These are phyloP conservation scores for Oophaga pumilio DNA, from an alignment of 2,113 vertebrate species.

Conservation along the genomic window DNA sequence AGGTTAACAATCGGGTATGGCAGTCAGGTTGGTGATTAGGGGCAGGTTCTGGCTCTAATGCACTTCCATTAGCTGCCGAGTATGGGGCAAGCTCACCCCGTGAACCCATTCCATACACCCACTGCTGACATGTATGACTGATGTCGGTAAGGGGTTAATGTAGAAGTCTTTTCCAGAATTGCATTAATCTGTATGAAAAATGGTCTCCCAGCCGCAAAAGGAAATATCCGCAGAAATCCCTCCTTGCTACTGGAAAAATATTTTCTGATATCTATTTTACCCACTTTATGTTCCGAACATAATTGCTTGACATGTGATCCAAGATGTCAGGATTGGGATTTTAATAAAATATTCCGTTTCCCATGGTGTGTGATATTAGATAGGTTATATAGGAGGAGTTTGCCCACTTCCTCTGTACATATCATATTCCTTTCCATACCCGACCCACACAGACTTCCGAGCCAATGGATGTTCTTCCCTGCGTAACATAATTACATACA, in stretches of 20 bases:
- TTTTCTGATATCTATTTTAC: not conserved
- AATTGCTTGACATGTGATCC: not conserved
- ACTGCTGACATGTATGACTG: too few species aligned
- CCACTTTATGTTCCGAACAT: not conserved
- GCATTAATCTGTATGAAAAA: not conserved
- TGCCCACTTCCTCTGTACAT: constrained; percentile 39
- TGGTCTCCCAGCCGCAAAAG: not conserved
- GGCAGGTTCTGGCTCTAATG: too few species aligned
- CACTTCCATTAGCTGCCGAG: too few species aligned
- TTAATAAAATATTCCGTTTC: constrained; percentile 37
- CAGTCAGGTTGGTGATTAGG: too few species aligned
- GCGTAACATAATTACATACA: not conserved
- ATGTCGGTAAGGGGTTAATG: not conserved
- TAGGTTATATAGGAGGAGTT: not conserved
- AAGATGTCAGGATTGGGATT: constrained; percentile 8
- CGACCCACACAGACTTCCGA: constrained; percentile 18
- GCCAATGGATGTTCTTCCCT: constrained; percentile 21
- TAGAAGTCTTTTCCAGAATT: not conserved
- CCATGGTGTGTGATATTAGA: not conserved
- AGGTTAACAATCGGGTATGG: too few species aligned
- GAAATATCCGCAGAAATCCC: not conserved
- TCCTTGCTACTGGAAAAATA: not conserved
- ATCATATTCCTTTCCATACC: constrained; percentile 40
- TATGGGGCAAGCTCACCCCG: too few species aligned
- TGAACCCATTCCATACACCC: too few species aligned